phyloP scores from a whole-genome alignment of 2,888 invertebrate genomes.

The Altica lythri region DNA sequence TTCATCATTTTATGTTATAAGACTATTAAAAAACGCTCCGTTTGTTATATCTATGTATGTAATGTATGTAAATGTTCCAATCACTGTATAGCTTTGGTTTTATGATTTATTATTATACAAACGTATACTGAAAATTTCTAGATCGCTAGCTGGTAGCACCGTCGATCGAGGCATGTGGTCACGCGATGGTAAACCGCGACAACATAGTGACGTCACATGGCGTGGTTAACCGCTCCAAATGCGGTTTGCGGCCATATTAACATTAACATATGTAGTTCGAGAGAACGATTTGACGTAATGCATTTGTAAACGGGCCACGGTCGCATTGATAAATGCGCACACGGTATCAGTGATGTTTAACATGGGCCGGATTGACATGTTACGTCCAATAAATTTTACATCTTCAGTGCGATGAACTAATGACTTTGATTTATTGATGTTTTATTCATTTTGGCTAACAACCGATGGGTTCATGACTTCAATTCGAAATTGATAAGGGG shows the following conservation, averaged over 20 bases:
- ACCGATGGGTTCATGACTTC: no score
- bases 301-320: slow-evolving; percentile 41
- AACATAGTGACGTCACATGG: slow-evolving; percentile 50
- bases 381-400: slow-evolving; percentile 32
- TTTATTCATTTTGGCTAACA: neutral
- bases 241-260: slow-evolving; percentile 50
- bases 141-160: neutral
- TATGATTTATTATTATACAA: no score
- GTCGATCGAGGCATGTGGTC: slow-evolving; percentile 40
- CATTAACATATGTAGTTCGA: slow-evolving; percentile 52
- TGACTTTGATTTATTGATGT: slow-evolving; percentile 18
- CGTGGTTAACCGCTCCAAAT: slow-evolving; percentile 46
- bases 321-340: slow-evolving; percentile 39
- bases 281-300: slow-evolving; percentile 47
- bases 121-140: neutral
- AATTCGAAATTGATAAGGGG: no score
- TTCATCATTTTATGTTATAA: no score
- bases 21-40: no score
- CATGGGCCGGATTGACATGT: slow-evolving; percentile 27
- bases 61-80: no score
- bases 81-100: no score
- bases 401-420: slow-evolving; percentile 17
- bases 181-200: slow-evolving; percentile 45
- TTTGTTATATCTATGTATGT: no score
- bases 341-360: slow-evolving; percentile 30